These are phyloP conservation scores for Argopecten irradians DNA, from an alignment of 1,140 invertebrate genomes.

Conservation along the genomic window DNA sequence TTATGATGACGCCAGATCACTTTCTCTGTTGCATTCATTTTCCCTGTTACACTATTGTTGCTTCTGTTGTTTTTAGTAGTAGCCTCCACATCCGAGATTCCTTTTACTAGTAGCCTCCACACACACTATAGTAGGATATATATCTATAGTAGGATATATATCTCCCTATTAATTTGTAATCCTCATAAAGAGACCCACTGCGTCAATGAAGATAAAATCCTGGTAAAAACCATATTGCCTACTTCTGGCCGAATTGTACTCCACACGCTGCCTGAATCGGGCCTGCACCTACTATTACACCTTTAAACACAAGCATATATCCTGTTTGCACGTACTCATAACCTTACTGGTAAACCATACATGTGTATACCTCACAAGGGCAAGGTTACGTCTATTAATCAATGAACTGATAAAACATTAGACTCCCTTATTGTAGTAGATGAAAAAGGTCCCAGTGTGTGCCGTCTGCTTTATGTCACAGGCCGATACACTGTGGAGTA, in stretches of 20 bases:
- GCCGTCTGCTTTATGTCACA: background rate
- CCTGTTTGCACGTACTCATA: slow-evolving; percentile 21
- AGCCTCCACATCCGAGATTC: background rate
- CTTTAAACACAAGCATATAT: slow-evolving; percentile 8
- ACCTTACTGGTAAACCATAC: background rate
- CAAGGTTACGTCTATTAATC: background rate
- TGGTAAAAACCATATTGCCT: slow-evolving; percentile 17
- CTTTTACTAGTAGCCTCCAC: background rate
- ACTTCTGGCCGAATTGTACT: background rate
- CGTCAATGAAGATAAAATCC: background rate
- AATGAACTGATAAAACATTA: background rate
- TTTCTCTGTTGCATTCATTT: slow-evolving; percentile 47
- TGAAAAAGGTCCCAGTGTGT: background rate
- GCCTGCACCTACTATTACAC: background rate
- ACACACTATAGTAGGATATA: background rate
- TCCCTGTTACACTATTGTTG: background rate
- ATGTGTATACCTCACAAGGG: background rate
- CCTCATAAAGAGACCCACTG: background rate
- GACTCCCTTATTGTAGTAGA: slow-evolving; percentile 1
- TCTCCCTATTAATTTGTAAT: background rate
- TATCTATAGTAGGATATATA: background rate
- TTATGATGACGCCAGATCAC: slow-evolving; percentile 49
- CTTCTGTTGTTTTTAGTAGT: background rate
- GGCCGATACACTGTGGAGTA: background rate
- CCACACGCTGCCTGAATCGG: background rate